Evolutionary conservation across 2,113 vertebrate genomes (phyloP), one percentile per base, ranked within the genome.

Genomic region (Chionodraco myersi): DNA sequence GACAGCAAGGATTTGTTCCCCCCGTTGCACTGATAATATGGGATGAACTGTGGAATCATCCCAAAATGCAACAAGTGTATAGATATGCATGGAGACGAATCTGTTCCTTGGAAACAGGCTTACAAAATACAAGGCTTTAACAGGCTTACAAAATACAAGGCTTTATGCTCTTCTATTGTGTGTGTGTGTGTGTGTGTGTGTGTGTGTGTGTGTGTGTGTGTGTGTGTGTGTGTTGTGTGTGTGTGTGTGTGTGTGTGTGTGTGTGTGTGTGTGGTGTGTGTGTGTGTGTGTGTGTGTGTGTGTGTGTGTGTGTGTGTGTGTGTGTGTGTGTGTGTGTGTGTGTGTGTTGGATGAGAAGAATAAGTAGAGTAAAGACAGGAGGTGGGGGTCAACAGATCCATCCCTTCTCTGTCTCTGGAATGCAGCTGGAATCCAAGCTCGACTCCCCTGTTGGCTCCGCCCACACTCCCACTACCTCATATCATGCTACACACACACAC

Each of bases 361-460:
- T 3, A 30, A 30, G 30, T 30, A 10, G 56, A 68, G 48, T 30
- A 30, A 34, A 67, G 13, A 81, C 62, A 36, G 52, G 52, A 60
- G 82, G 63, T 67, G 84, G 85, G 84, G 84, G 81, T 72, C 81
- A 81, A 91, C 72, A 74, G 78, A 89, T 92, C 79, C 84, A 83
- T 91, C 87, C 79, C 89, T 71, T 90, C 86, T 77, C 62, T 74
- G 56, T 59, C 79, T 75, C 80, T 85, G 92, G 90, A 92, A 94
- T 94, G 92, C 67, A 62, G 81, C 86, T 83, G 87, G 86, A 92
- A 90, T 91, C 69, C 84, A 85, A 88, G 79, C 83, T 80, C 0
- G 36, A 89, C 90, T 90, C 88, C 92, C 80, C 57, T 59, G 45
- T 71, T 85, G 69, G 83, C 83, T 86, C 79, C 86, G 16, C 85